A percentile compares a stretch with the other conserved stretches of the same genome.
Conservation (phyloP, 1,140 invertebrate species). For the Teleogryllus occipitalis region DNA sequence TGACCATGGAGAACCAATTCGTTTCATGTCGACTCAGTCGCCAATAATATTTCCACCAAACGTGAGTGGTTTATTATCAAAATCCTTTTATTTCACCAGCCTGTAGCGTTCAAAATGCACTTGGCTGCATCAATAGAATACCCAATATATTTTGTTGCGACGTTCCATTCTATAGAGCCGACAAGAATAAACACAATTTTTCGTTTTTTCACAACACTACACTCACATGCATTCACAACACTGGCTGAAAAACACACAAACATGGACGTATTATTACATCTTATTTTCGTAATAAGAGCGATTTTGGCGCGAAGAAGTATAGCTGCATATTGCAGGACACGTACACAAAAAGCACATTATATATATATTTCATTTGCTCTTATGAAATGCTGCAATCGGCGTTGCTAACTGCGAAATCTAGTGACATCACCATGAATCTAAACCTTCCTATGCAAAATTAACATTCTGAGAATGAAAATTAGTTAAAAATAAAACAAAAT, state of each 20-base stretch:
- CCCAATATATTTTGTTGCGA: no score
- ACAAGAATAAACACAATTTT: no score
- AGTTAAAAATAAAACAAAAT: no score
- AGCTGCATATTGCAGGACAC: not conserved
- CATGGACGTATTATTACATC: not conserved
- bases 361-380: not conserved
- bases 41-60: no score
- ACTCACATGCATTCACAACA: not conserved
- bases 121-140: no score
- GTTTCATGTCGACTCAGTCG: not conserved
- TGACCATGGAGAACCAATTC: not conserved
- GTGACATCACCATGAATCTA: no score
- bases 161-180: no score
- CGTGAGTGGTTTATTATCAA: no score
- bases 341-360: not conserved
- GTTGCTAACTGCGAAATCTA: not conserved
- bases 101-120: no score
- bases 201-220: not conserved
- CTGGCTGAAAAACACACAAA: slow-evolving; percentile 1
- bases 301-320: not conserved
- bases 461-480: no score
- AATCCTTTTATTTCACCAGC: no score
- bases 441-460: no score
- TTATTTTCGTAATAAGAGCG: not conserved
- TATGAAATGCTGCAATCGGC: not conserved